Evolutionary conservation across 2,888 invertebrate genomes (phyloP).

Genomic region (Boloria selene): DNA sequence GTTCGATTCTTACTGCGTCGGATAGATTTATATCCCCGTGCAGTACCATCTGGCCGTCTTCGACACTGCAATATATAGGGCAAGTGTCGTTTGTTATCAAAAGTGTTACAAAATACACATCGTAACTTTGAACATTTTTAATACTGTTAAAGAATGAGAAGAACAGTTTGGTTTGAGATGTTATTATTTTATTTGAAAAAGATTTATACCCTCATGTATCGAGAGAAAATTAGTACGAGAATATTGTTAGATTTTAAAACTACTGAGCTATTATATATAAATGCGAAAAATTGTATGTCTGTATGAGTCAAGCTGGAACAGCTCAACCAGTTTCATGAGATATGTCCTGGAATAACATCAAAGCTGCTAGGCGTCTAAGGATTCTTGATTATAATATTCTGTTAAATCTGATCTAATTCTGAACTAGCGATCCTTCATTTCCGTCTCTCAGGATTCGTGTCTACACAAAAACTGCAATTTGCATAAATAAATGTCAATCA

Average conservation of each 20-base stretch:
- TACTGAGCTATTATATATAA: too few relatives aligned
- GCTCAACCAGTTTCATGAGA: too few relatives aligned
- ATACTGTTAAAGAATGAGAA: neutral
- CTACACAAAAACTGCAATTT: neutral
- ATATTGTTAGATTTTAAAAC: too few relatives aligned
- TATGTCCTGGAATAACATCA: too few relatives aligned
- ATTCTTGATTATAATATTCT: too few relatives aligned
- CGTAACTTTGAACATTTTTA: conserved; percentile 16
- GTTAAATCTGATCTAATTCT: too few relatives aligned
- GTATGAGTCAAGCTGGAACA: too few relatives aligned
- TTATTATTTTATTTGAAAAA: conserved; percentile 6
- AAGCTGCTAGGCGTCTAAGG: too few relatives aligned
- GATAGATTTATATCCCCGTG: conserved; percentile 21
- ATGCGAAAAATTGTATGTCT: too few relatives aligned
- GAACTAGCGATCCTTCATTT: too few relatives aligned
- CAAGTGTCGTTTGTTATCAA: conserved; percentile 18
- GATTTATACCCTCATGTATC: too few relatives aligned
- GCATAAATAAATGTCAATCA: neutral
- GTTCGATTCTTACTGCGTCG: conserved; percentile 9
- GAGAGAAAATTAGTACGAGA: too few relatives aligned
- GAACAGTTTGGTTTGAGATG: neutral
- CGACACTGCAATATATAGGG: conserved; percentile 15
- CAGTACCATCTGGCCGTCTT: conserved; percentile 24
- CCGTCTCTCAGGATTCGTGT: conserved; percentile 1
- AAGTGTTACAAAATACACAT: conserved; percentile 12